These are phyloP conservation scores for Mactromeris polynyma DNA, from an alignment of 2,888 invertebrate genomes.

Conservation along the genomic window DNA sequence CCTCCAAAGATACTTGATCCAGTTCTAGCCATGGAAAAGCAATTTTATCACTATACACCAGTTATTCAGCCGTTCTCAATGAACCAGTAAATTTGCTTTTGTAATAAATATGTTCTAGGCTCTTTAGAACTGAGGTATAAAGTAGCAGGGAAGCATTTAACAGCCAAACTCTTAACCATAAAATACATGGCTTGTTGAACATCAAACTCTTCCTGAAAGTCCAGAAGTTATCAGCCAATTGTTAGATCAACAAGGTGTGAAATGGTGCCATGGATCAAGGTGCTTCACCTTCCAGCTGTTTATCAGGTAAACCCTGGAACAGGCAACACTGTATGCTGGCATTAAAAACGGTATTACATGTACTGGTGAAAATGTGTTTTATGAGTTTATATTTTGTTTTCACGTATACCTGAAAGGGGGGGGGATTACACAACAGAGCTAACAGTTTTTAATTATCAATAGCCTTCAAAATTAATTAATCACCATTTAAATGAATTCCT, in stretches of 20 bases:
- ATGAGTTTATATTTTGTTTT: too few relatives aligned
- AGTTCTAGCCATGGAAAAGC: too few relatives aligned
- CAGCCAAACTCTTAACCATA: neutral
- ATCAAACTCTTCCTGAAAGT: neutral
- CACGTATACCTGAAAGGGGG: too few relatives aligned
- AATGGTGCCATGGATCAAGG: neutral
- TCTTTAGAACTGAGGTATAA: neutral
- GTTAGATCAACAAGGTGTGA: constrained; percentile 4
- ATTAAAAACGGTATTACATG: neutral
- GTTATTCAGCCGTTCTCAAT: neutral
- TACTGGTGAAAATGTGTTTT: constrained; percentile 6
- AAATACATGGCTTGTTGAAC: constrained; percentile 18
- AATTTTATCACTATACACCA: neutral
- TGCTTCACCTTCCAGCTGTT: neutral
- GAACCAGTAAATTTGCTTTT: neutral
- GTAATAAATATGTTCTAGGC: neutral
- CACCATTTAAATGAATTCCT: too few relatives aligned
- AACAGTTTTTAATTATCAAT: too few relatives aligned
- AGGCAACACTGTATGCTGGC: neutral
- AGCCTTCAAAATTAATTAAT: too few relatives aligned
- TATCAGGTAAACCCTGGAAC: neutral
- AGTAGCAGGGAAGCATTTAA: neutral
- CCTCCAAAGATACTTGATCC: too few relatives aligned
- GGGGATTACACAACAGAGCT: too few relatives aligned
- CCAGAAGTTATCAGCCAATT: neutral